Conservation (phyloP, 2,888 invertebrate genomes). For the Drosophila tripunctata region DNA sequence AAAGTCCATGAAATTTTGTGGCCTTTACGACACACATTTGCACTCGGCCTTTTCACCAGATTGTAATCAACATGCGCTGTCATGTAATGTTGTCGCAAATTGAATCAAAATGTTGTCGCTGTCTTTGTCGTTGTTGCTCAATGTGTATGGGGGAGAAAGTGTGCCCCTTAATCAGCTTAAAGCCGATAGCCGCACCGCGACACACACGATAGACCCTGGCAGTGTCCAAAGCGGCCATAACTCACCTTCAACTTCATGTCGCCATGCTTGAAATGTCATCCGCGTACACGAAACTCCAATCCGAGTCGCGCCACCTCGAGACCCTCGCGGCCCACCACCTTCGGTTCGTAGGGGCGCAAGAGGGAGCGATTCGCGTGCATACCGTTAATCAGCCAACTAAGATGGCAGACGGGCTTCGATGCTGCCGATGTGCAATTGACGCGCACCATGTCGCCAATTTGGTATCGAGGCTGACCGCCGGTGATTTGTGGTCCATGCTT, state of each 20-base stretch:
- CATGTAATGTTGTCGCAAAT: constrained; percentile 73
- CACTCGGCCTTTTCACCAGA: constrained; percentile 42
- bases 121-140: constrained; percentile 27
- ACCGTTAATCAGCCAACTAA: constrained; percentile 95
- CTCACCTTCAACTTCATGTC: constrained; percentile 93
- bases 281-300: constrained; percentile 91
- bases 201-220: background rate
- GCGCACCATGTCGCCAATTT: constrained; percentile 91
- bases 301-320: constrained; percentile 91
- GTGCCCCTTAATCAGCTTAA: constrained; percentile 62
- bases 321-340: constrained; percentile 86
- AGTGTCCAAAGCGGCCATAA: constrained; percentile 21
- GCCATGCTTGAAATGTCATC: constrained; percentile 92
- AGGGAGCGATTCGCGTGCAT: constrained; percentile 88
- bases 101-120: constrained; percentile 63
- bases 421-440: constrained; percentile 94
- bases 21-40: constrained; percentile 71
- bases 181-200: constrained; percentile 27
- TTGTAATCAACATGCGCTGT: constrained; percentile 72
- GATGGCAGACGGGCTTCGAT: constrained; percentile 92
- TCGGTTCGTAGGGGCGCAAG: constrained; percentile 85
- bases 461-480: constrained; percentile 92
- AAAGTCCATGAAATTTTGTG: constrained; percentile 72
- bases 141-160: constrained; percentile 4
- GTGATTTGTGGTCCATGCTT: constrained; percentile 92